These are phyloP conservation scores for Patiria pectinifera DNA, from an alignment of 53 echinoderm and acorn worm genomes.

Conservation along the genomic window DNA sequence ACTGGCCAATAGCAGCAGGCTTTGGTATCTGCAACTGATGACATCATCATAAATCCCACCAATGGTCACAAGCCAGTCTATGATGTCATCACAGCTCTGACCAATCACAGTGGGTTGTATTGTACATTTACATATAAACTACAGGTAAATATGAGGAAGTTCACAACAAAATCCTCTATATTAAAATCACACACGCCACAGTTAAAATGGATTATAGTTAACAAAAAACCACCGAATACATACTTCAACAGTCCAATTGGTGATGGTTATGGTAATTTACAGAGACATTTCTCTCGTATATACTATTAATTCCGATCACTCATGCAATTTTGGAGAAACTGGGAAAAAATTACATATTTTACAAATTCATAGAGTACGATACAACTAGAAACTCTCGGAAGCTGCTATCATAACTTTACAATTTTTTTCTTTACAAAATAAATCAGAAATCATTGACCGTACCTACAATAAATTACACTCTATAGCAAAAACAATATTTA, in stretches of 20 bases:
- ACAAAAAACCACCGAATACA: slow-evolving; percentile 53
- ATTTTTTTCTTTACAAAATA: slow-evolving; percentile 50
- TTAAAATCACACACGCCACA: slow-evolving; percentile 70
- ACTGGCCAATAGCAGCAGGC: slow-evolving; percentile 35
- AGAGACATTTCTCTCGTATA: slow-evolving; percentile 23
- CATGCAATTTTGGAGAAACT: slow-evolving; percentile 52
- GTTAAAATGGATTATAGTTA: slow-evolving; percentile 52
- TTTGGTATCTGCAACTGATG: slow-evolving; percentile 14
- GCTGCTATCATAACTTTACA: slow-evolving; percentile 56
- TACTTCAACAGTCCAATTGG: slow-evolving; percentile 57
- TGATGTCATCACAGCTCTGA: slow-evolving; percentile 50
- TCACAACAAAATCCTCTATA: slow-evolving; percentile 50
- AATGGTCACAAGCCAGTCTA: slow-evolving; percentile 24
- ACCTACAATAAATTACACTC: slow-evolving; percentile 62
- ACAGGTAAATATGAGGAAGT: slow-evolving; percentile 39
- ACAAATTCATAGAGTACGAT: slow-evolving; percentile 55
- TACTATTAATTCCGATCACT: slow-evolving; percentile 33
- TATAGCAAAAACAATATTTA: slow-evolving; percentile 34
- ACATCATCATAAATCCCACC: slow-evolving; percentile 52
- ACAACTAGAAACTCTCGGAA: slow-evolving; percentile 53
- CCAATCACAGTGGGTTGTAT: slow-evolving; percentile 29
- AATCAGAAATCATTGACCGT: slow-evolving; percentile 27
- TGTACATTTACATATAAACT: slow-evolving; percentile 46
- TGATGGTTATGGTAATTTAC: slow-evolving; percentile 26
- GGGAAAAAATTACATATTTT: slow-evolving; percentile 45